Conservation (phyloP, 2,888 invertebrate genomes). For the Acanthosepion esculentum region DNA sequence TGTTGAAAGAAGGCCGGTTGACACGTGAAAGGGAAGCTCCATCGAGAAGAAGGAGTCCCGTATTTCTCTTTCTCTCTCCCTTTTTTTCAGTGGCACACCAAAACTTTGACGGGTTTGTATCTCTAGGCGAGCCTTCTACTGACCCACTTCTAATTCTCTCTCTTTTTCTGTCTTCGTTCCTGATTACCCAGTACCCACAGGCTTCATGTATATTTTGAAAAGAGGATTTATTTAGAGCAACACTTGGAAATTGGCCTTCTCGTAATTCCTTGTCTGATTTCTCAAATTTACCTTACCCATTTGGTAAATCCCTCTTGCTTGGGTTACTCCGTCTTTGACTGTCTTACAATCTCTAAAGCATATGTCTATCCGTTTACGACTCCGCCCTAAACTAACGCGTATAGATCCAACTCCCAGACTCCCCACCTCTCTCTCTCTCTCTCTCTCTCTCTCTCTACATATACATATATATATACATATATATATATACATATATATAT, state of each 20-base stretch:
- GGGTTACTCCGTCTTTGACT: background rate
- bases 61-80: background rate
- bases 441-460: too few species aligned
- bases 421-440: too few species aligned
- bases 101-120: background rate
- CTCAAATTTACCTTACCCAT: background rate
- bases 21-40: background rate
- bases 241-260: background rate
- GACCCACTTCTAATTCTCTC: background rate
- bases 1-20: background rate
- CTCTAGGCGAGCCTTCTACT: background rate
- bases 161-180: background rate
- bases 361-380: too few species aligned
- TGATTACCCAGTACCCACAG: background rate
- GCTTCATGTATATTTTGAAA: slow-evolving; percentile 10
- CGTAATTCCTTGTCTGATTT: background rate
- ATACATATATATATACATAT: too few species aligned
- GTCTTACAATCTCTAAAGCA: background rate
- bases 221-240: background rate
- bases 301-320: background rate
- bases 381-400: background rate
- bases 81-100: background rate
- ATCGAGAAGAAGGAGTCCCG: background rate
- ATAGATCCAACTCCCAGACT: background rate
- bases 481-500: too few species aligned